These are phyloP conservation scores for Pocillopora grandis DNA, from an alignment of 92 coral and sea anemone species.

Conservation along the genomic window DNA sequence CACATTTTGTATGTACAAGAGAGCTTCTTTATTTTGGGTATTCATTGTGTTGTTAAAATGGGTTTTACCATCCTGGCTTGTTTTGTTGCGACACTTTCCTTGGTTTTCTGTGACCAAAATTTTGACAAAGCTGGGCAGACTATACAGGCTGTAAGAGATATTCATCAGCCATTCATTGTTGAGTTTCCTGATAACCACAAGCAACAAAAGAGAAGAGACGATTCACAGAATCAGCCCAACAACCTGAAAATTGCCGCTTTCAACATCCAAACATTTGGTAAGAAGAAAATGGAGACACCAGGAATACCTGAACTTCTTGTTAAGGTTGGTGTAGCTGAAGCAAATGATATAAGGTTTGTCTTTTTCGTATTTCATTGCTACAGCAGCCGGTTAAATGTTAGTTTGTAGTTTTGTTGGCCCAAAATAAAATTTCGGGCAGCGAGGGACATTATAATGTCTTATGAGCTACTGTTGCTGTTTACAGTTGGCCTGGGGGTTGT, in stretches of 20 bases:
- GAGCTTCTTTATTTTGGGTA: neutral
- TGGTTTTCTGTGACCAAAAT: neutral
- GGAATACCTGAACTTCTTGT: constrained; percentile 68
- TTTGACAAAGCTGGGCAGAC: neutral
- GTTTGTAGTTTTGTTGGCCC: too few relatives aligned
- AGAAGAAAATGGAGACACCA: constrained; percentile 56
- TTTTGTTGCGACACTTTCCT: neutral
- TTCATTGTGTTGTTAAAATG: neutral
- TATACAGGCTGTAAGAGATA: neutral
- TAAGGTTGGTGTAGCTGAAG: constrained; percentile 50
- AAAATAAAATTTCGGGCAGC: too few relatives aligned
- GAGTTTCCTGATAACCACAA: neutral
- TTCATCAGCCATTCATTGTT: neutral
- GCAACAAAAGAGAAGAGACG: neutral
- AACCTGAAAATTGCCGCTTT: constrained; percentile 85
- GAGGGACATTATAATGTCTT: too few relatives aligned
- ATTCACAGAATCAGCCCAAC: neutral
- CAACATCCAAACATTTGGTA: constrained; percentile 76
- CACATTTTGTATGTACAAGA: neutral
- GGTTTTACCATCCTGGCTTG: neutral
- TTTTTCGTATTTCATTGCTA: neutral
- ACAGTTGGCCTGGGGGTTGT: too few relatives aligned
- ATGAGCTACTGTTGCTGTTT: too few relatives aligned
- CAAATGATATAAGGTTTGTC: neutral
- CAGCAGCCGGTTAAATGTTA: too few relatives aligned